Conservation (phyloP, 2,797 vertebrate species). For the Hapalemur alaotrensis region DNA sequence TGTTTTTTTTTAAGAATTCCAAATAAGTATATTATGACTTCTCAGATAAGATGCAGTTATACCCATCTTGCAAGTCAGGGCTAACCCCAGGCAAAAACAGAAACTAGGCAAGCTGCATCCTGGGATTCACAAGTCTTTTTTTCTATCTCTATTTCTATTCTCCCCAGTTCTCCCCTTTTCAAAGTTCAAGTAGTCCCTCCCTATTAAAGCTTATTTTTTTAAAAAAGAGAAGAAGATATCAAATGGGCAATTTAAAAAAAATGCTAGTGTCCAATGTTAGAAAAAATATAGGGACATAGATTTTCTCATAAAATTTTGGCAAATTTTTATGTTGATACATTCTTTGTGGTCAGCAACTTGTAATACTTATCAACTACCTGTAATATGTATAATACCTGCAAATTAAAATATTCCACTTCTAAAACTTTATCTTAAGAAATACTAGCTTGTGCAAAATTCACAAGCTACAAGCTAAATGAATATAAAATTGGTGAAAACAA, state of each 20-base stretch:
- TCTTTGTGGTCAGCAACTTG: not conserved
- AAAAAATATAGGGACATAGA: not conserved
- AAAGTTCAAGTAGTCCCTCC: not conserved
- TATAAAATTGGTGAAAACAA: not conserved
- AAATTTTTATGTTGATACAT: not conserved
- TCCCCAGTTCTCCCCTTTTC: not conserved
- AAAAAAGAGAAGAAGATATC: not conserved
- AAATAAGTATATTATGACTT: not conserved
- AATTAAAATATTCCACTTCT: not conserved
- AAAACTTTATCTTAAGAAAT: conserved; percentile 7
- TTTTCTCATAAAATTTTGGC: not conserved
- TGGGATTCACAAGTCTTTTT: too few relatives aligned
- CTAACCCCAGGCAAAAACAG: not conserved
- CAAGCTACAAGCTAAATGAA: conserved; percentile 7
- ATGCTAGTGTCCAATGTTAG: not conserved
- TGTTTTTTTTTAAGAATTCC: not conserved
- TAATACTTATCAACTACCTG: not conserved
- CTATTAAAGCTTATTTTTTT: not conserved
- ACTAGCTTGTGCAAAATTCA: not conserved
- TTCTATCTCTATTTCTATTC: not conserved
- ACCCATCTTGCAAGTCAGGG: not conserved
- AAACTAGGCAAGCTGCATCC: not conserved
- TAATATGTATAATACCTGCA: not conserved
- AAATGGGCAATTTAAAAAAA: not conserved
- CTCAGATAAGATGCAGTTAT: not conserved